These are phyloP conservation scores for Diadophis punctatus DNA, from an alignment of 2,113 vertebrate genomes.

Conservation along the genomic window DNA sequence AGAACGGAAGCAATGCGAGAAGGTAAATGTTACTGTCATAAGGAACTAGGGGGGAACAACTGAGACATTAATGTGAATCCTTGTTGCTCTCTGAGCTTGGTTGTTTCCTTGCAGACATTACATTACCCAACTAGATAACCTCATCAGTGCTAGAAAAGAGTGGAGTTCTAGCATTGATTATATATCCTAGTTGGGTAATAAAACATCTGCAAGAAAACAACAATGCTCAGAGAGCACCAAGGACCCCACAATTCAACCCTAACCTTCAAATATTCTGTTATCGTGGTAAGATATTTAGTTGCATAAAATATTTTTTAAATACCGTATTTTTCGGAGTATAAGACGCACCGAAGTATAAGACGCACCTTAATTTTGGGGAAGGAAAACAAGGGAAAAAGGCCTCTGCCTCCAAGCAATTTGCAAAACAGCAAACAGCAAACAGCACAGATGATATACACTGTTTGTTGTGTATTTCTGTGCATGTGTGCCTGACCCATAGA, in stretches of 20 bases:
- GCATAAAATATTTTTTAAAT: background rate
- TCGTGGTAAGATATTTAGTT: background rate
- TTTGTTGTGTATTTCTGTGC: too few relatives aligned
- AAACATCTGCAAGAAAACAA: background rate
- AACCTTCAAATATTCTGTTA: background rate
- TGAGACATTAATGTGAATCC: background rate
- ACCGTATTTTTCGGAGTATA: too few relatives aligned
- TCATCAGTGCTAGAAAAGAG: background rate
- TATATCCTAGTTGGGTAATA: background rate
- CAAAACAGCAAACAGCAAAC: too few relatives aligned
- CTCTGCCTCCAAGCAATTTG: too few relatives aligned
- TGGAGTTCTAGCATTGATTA: background rate
- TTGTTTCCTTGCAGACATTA: background rate
- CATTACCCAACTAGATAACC: too few relatives aligned
- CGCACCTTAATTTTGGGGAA: too few relatives aligned
- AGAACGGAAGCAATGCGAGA: slow-evolving; percentile 81
- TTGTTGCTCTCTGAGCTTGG: background rate
- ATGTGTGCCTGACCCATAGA: too few relatives aligned
- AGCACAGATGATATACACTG: too few relatives aligned
- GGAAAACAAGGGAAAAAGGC: too few relatives aligned
- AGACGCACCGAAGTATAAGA: too few relatives aligned
- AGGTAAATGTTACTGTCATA: slow-evolving; percentile 57
- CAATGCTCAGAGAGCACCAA: background rate
- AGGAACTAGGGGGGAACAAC: rapidly evolving
- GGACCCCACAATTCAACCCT: background rate